Conservation (phyloP, 1,140 invertebrate genomes). For the Meteorus sp. region DNA sequence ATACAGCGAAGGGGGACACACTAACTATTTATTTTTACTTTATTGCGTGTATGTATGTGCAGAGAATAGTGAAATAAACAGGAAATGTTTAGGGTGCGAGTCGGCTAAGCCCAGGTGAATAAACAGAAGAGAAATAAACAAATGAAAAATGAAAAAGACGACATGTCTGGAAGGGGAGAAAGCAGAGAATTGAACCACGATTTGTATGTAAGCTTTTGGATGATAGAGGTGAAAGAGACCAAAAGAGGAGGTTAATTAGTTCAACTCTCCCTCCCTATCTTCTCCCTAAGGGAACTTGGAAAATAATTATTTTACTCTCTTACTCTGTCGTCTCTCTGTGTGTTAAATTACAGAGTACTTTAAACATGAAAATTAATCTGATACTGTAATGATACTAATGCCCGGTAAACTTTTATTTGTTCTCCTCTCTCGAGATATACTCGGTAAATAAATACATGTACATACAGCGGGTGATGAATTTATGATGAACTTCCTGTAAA, state of each 20-base stretch:
- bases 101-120: neutral
- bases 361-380: slow-evolving; percentile 1
- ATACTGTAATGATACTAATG: neutral
- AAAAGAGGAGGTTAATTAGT: slow-evolving; percentile 1
- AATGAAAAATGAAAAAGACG: too few species aligned
- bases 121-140: too few species aligned
- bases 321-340: neutral
- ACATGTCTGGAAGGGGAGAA: neutral
- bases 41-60: too few species aligned
- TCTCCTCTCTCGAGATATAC: neutral
- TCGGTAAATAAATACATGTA: too few species aligned
- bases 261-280: neutral
- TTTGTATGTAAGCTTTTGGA: neutral
- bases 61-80: too few species aligned
- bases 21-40: too few species aligned
- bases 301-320: neutral
- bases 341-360: neutral
- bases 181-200: neutral
- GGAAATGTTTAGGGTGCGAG: too few species aligned
- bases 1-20: neutral
- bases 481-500: neutral
- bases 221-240: neutral
- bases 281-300: neutral
- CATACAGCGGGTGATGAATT: too few species aligned
- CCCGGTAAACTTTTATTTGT: neutral